Base-by-base conservation (phyloP, 2,113 vertebrate species). In the Eolophus roseicapilla region DNA sequence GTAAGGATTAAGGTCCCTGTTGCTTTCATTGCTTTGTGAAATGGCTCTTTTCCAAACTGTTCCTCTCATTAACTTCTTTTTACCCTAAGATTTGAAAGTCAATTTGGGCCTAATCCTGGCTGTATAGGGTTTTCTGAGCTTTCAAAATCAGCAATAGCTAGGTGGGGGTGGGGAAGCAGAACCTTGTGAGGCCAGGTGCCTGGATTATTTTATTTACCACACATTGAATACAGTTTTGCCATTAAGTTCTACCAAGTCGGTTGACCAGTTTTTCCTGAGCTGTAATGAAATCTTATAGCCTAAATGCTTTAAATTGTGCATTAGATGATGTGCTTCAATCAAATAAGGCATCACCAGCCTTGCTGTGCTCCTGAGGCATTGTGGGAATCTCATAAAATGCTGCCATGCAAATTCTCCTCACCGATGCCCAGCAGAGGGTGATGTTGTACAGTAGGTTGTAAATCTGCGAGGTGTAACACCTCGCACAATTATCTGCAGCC, bases 361-460 rank as follows among this genome's bases (percentile, higher is more conserved):
- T 41, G 9, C 57, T 80, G n/a, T 88, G 50, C 52, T 43, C 29
- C 37, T 62, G 47, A 63, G 90, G 95, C 84, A 52, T 88, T 92
- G 46, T 90, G 93, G 96, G 81, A 50, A 64, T 82, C 47, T 74
- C 43, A 11, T 19, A 29, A 57, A 64, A n/a, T 73, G 55, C 44
- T 92, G 60, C 63, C 35, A 16, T 37, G 55, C 17, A 46, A 65
- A 29, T 91, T 83, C 44, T 93, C 92, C 74, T 91, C 47, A 2
- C 35, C 4, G 7, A 7, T 2, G 18, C 64, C 95, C 95, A 95
- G 93, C 89, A 97, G 97, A 96, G 97, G 96, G 96, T 95, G 97
- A 94, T 97, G 13, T 94, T 96, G 92, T 76, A 93, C 95, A 97
- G 96, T 25, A 91, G 95, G 82, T 80, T 93, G 71, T 96, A 95